These are phyloP conservation scores for Apamea epomidion DNA, from an alignment of 2,888 invertebrate genomes.

Conservation along the genomic window DNA sequence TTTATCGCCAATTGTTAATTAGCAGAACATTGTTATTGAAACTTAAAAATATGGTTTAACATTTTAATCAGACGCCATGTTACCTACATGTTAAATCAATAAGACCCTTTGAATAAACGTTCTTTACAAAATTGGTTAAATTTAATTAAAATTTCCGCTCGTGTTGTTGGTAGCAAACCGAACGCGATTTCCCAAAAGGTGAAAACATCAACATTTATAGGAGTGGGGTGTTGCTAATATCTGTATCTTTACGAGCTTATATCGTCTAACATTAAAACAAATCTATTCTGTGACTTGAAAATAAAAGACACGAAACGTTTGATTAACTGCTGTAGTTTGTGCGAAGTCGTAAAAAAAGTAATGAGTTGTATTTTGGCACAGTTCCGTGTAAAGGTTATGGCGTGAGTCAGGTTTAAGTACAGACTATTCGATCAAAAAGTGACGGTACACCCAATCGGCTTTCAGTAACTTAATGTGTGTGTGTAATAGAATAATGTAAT, in stretches of 20 bases:
- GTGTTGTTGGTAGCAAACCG: constrained; percentile 68
- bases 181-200: constrained; percentile 73
- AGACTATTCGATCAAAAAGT: background rate
- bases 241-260: constrained; percentile 57
- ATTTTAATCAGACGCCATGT: constrained; percentile 50
- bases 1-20: background rate
- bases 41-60: constrained; percentile 43
- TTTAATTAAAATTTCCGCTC: constrained; percentile 72
- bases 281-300: constrained; percentile 53
- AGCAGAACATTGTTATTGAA: constrained; percentile 29
- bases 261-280: constrained; percentile 53
- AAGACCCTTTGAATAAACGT: constrained; percentile 61
- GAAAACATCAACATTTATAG: constrained; percentile 67
- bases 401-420: constrained; percentile 12
- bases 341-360: constrained; percentile 57
- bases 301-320: constrained; percentile 52
- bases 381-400: constrained; percentile 26
- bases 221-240: constrained; percentile 55
- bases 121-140: constrained; percentile 67
- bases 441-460: background rate
- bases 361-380: constrained; percentile 48
- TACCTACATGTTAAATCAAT: constrained; percentile 59
- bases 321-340: constrained; percentile 57
- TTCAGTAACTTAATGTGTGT: background rate
- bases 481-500: background rate